A percentile compares a stretch with the other conserved stretches of the same genome.
Conservation (phyloP, 2,888 invertebrate genomes). For the Branchellion lobata region DNA sequence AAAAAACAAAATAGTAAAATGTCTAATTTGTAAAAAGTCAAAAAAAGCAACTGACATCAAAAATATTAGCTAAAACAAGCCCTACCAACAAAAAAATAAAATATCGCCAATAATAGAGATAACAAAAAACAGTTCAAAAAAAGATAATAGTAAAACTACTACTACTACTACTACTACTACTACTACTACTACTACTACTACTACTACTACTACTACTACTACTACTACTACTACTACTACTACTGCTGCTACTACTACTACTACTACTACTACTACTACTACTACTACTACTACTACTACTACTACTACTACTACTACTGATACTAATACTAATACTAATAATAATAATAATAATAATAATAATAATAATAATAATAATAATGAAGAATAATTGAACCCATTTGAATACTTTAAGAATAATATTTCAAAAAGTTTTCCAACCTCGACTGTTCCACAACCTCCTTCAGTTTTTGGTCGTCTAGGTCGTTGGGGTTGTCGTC, state of each 20-base stretch:
- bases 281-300: conserved; percentile 36
- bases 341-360: conserved; percentile 6
- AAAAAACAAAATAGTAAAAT: no score
- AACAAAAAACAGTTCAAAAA: not conserved
- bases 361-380: no score
- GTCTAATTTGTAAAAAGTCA: no score
- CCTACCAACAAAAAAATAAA: no score
- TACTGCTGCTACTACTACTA: conserved; percentile 2
- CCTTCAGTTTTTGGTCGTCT: not conserved
- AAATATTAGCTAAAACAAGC: no score
- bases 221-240: conserved; percentile 8
- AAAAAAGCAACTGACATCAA: no score
- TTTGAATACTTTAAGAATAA: no score
- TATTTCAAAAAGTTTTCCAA: no score
- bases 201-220: not conserved
- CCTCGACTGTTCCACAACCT: not conserved
- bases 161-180: not conserved
- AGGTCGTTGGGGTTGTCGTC: not conserved
- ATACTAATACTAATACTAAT: no score
- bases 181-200: not conserved
- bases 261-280: conserved; percentile 36
- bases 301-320: no score
- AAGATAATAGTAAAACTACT: no score
- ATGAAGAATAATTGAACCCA: no score
- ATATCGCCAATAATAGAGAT: not conserved